These are phyloP conservation scores for Hafferia zeledoni DNA, from an alignment of 2,797 vertebrate genomes.

Conservation along the genomic window DNA sequence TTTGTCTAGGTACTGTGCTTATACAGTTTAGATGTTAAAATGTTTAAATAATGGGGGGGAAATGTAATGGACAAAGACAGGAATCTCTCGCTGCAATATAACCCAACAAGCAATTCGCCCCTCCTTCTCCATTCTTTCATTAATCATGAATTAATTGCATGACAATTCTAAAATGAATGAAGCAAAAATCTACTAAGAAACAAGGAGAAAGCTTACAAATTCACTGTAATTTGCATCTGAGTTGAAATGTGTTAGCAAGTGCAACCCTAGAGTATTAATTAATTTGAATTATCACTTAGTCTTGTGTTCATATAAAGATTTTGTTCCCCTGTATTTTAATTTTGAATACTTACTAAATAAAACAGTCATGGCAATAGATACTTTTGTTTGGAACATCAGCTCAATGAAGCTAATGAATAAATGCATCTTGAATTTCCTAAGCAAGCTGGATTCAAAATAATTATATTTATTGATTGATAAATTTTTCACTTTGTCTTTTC, in stretches of 20 bases:
- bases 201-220: neutral
- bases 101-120: neutral
- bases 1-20: neutral
- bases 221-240: neutral
- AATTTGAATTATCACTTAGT: constrained; percentile 25
- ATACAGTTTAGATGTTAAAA: neutral
- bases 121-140: neutral
- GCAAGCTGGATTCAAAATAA: constrained; percentile 2
- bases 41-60: neutral
- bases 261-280: constrained; percentile 22
- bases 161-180: constrained; percentile 3
- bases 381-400: constrained; percentile 14
- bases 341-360: constrained; percentile 16
- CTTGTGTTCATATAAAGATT: neutral
- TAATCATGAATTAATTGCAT: neutral
- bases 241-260: constrained; percentile 5
- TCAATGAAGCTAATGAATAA: constrained; percentile 23
- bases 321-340: constrained; percentile 16
- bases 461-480: neutral
- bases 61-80: neutral
- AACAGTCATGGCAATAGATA: neutral
- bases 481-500: neutral
- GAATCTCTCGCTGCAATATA: neutral
- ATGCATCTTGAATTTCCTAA: constrained; percentile 4
- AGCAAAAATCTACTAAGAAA: neutral